These are phyloP conservation scores for Esox masquinongy DNA, from an alignment of 2,797 vertebrate genomes.

Conservation along the genomic window DNA sequence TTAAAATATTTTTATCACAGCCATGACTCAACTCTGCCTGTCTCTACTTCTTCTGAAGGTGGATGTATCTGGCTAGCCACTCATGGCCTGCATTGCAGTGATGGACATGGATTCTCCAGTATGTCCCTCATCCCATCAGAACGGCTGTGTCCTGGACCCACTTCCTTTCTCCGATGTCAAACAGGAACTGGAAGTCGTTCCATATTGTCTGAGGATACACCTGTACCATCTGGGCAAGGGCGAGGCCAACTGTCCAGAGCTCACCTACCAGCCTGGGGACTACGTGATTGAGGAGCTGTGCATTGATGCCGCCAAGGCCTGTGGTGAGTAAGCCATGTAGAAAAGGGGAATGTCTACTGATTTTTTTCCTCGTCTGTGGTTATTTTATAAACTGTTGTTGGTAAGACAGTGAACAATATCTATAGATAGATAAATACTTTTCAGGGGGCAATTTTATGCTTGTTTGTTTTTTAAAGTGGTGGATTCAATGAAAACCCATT, in stretches of 20 bases:
- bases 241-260: constrained; percentile 42
- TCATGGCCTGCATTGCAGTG: constrained; percentile 84
- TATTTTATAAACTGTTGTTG: too few species aligned
- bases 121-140: constrained; percentile 63
- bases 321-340: constrained; percentile 75
- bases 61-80: constrained; percentile 15
- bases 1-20: neutral
- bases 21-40: neutral
- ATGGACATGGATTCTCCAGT: constrained; percentile 79
- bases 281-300: constrained; percentile 91
- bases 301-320: constrained; percentile 84
- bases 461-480: too few species aligned
- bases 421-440: too few species aligned
- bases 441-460: too few species aligned
- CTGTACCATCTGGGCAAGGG: constrained; percentile 79
- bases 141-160: constrained; percentile 52
- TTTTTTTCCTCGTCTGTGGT: neutral
- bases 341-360: neutral
- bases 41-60: neutral
- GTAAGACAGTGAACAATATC: too few species aligned
- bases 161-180: constrained; percentile 33
- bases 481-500: too few species aligned
- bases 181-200: constrained; percentile 19
- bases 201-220: constrained; percentile 77
- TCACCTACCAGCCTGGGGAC: constrained; percentile 82